Evolutionary conservation across 2,113 vertebrate genomes (phyloP).

Genomic region (Scophthalmus maximus): DNA sequence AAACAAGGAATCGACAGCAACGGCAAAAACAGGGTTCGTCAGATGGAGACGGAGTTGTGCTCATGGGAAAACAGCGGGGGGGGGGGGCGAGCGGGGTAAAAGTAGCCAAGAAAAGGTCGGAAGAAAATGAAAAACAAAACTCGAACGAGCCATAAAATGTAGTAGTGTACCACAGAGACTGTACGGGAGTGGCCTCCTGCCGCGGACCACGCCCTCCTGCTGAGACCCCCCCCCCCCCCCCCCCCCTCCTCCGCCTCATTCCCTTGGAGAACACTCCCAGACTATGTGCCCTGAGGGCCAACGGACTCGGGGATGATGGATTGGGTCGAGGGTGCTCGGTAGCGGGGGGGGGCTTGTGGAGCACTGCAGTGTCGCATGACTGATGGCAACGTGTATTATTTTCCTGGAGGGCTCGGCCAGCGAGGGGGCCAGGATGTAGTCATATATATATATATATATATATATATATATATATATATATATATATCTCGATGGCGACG

Average conservation of each 20-base stretch:
- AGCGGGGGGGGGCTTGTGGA: slow-evolving; percentile 65
- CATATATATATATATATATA: slow-evolving; percentile 14
- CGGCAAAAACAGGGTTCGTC: slow-evolving; percentile 7
- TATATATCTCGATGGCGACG: not conserved
- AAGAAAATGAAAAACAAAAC: slow-evolving; percentile 37
- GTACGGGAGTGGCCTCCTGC: slow-evolving; percentile 51
- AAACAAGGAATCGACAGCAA: slow-evolving; percentile 3
- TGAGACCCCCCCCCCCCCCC: slow-evolving; percentile 11
- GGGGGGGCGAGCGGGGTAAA: not conserved
- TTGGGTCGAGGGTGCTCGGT: slow-evolving; percentile 69
- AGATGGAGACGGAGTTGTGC: slow-evolving; percentile 9
- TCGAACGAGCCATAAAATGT: slow-evolving; percentile 27
- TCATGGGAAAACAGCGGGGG: slow-evolving; percentile 29
- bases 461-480: no score
- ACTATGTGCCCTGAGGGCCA: slow-evolving; percentile 67
- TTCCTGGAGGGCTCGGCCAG: slow-evolving; percentile 66
- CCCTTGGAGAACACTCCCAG: slow-evolving; percentile 56
- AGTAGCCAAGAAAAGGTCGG: slow-evolving; percentile 7
- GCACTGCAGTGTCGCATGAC: slow-evolving; percentile 79
- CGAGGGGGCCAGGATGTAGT: slow-evolving; percentile 48
- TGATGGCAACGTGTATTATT: slow-evolving; percentile 81
- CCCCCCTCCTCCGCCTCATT: not conserved
- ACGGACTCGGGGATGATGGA: slow-evolving; percentile 77
- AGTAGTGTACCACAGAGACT: slow-evolving; percentile 31
- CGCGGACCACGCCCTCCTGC: slow-evolving; percentile 38